phyloP scores from a whole-genome alignment of 2,888 invertebrate genomes.

The Noctua fimbriata region DNA sequence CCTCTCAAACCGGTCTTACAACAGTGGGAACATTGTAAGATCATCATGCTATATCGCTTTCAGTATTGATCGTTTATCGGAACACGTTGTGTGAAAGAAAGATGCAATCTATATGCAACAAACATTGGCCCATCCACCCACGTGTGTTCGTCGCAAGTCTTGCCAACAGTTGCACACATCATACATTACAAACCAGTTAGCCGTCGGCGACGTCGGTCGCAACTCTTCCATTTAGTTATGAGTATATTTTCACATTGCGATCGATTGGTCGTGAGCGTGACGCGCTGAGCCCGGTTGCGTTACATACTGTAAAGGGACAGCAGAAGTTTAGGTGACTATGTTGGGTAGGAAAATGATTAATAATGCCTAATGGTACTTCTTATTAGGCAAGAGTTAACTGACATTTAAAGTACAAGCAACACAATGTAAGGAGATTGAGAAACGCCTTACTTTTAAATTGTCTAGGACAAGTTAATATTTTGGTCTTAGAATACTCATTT shows the following conservation, averaged over 20 bases:
- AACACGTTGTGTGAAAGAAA: not conserved
- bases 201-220: not conserved
- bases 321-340: conserved; percentile 35
- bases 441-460: too few species aligned
- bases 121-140: not conserved
- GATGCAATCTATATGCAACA: not conserved
- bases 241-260: conserved; percentile 51
- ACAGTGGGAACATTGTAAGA: not conserved
- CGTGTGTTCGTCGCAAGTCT: conserved; percentile 2
- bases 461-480: too few species aligned
- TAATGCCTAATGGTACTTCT: too few species aligned
- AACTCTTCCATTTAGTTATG: conserved; percentile 25
- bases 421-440: too few species aligned
- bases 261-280: conserved; percentile 49
- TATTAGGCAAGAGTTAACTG: too few species aligned
- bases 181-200: conserved; percentile 13
- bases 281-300: conserved; percentile 14
- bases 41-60: not conserved
- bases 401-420: too few species aligned
- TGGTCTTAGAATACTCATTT: too few species aligned
- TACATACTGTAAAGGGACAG: not conserved
- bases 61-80: not conserved
- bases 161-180: conserved; percentile 33
- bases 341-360: not conserved
- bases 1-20: not conserved